Evolutionary conservation across 2,113 vertebrate genomes (phyloP).

Genomic region (Tyrannus savana): DNA sequence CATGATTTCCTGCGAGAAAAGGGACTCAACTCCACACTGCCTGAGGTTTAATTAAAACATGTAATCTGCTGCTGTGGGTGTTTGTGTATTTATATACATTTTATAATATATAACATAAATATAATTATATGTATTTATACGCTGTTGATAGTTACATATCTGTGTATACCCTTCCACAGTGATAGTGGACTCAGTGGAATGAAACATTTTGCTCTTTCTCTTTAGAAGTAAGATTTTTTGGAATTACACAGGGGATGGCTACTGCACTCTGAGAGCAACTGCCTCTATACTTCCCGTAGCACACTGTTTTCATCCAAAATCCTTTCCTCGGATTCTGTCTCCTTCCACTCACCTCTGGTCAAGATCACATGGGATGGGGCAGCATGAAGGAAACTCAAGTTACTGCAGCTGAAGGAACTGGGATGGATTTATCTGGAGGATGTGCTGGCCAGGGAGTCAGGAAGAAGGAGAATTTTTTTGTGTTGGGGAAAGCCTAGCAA

Average conservation of each 20-base stretch:
- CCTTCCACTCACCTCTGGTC: not conserved
- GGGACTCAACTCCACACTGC: not conserved
- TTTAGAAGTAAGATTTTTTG: not conserved
- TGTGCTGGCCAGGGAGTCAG: not conserved
- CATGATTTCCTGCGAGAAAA: fast-evolving
- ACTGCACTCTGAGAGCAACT: not conserved
- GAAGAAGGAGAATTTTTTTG: not conserved
- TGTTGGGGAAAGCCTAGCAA: not conserved
- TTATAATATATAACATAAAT: not conserved
- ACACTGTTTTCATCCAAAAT: fast-evolving
- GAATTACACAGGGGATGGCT: not conserved
- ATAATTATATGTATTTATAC: not conserved
- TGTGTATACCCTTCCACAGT: not conserved
- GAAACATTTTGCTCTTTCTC: not conserved
- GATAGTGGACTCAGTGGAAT: not conserved
- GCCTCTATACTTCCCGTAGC: not conserved
- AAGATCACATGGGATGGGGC: not conserved
- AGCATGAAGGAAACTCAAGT: not conserved
- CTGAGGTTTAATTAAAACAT: not conserved
- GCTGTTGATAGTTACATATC: not conserved
- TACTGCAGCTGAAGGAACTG: not conserved
- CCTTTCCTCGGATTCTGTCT: not conserved
- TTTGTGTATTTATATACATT: not conserved
- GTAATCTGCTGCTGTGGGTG: not conserved
- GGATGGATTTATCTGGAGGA: not conserved